Conservation (phyloP, 2,113 vertebrate species). For the Cepphus grylle region DNA sequence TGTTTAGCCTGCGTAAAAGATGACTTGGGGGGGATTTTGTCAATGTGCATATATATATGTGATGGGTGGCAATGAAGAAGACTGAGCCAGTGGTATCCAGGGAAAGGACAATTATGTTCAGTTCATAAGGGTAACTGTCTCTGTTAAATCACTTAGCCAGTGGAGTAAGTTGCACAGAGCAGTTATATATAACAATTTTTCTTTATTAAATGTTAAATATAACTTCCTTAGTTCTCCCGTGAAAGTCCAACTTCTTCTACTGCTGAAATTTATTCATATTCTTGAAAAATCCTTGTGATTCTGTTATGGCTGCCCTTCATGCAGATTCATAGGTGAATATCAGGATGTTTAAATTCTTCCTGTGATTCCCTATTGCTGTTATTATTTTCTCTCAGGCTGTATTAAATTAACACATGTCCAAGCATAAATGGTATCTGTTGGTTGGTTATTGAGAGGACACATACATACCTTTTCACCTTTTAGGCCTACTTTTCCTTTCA, state of each 20-base stretch:
- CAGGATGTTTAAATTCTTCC: background rate
- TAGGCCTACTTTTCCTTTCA: conserved; percentile 71
- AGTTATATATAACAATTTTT: background rate
- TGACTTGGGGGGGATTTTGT: background rate
- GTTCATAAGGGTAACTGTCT: background rate
- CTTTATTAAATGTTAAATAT: background rate
- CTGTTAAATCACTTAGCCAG: background rate
- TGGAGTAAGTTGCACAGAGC: background rate
- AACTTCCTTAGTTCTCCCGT: background rate
- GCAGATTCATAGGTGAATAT: background rate
- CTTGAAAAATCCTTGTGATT: background rate
- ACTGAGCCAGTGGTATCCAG: background rate
- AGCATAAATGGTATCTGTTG: background rate
- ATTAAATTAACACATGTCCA: background rate
- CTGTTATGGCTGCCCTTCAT: background rate
- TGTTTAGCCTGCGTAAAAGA: background rate
- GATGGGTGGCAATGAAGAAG: background rate
- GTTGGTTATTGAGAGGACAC: background rate
- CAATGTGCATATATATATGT: background rate
- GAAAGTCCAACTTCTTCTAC: background rate
- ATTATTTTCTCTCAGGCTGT: background rate
- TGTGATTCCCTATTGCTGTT: background rate
- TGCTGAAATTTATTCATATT: background rate
- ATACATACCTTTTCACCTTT: conserved; percentile 81
- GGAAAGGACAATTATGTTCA: background rate